phyloP scores from a whole-genome alignment of 2,888 invertebrate genomes.

The Aleiodes alternator region DNA sequence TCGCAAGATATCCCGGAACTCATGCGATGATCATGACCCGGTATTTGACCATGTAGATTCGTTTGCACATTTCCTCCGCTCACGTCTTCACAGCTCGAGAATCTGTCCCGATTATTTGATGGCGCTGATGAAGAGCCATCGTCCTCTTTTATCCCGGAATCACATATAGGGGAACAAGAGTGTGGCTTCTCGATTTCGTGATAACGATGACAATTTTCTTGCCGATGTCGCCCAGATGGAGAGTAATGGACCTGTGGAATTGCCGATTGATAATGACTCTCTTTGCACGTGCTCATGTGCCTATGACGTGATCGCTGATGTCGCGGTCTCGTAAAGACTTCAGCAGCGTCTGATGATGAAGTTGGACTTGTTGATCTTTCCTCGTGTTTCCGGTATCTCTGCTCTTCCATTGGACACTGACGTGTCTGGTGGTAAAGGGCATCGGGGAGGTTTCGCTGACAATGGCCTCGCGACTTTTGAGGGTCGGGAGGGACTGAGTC shows the following conservation, averaged over 20 bases:
- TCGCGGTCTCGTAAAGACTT: conserved; percentile 27
- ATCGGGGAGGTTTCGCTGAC: conserved; percentile 29
- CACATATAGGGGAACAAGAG: conserved; percentile 42
- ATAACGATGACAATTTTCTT: conserved; percentile 41
- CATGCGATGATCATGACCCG: conserved; percentile 63
- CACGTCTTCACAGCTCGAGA: conserved; percentile 39
- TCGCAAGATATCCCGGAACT: conserved; percentile 69
- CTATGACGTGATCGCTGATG: conserved; percentile 45
- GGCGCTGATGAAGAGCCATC: conserved; percentile 36
- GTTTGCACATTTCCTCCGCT: conserved; percentile 6
- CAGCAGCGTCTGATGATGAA: conserved; percentile 40
- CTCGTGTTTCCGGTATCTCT: conserved; percentile 36
- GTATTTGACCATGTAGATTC: conserved; percentile 31
- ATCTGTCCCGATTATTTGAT: conserved; percentile 44
- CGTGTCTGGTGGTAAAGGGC: conserved; percentile 33
- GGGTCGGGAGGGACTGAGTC: conserved; percentile 35
- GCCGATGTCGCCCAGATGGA: conserved; percentile 19
- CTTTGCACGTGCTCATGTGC: conserved; percentile 26
- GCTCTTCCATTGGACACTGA: conserved; percentile 33
- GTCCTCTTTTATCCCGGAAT: conserved; percentile 42
- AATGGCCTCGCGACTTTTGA: conserved; percentile 31
- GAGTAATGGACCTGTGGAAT: conserved; percentile 34
- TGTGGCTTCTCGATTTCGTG: conserved; percentile 41
- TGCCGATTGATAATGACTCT: conserved; percentile 29
- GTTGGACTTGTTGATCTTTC: conserved; percentile 42